A percentile compares a stretch with the other conserved stretches of the same genome.
Conservation (phyloP, 23 tunicate species). For the Aplidium turbinatum region DNA sequence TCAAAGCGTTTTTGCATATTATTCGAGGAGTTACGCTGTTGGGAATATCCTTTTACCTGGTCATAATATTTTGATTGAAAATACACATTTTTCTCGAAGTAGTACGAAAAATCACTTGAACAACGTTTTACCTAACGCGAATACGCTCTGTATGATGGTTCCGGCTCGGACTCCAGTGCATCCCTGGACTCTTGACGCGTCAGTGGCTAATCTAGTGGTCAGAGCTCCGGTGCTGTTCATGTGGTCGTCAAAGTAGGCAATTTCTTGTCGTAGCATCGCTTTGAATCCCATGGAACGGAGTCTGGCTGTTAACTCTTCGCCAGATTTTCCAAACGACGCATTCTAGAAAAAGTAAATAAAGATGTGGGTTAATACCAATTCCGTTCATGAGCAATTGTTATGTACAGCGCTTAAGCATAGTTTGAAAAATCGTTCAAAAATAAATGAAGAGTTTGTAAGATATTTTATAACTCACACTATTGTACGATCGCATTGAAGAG, state of each 20-base stretch:
- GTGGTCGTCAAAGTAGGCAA: constrained; percentile 93
- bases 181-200: constrained; percentile 97
- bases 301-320: constrained; percentile 93
- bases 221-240: constrained; percentile 97
- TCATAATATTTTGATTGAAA: no score
- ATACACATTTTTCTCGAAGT: neutral
- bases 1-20: no score
- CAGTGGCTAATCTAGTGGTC: constrained; percentile 95
- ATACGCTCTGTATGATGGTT: constrained; percentile 68
- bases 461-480: no score
- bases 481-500: no score
- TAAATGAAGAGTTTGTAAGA: no score
- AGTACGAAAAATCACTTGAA: neutral
- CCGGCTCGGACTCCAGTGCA: constrained; percentile 89
- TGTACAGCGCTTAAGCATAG: no score
- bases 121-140: constrained; percentile 82
- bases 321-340: constrained; percentile 90
- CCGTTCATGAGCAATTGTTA: no score
- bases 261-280: constrained; percentile 83
- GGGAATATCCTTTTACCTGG: no score
- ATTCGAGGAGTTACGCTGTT: no score
- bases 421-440: no score
- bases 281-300: constrained; percentile 76
- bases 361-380: no score
- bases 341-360: constrained; percentile 57